Evolutionary conservation across 2,113 vertebrate genomes (phyloP), one percentile per base, ranked within the genome.

Genomic region (Reinhardtius hippoglossoides): DNA sequence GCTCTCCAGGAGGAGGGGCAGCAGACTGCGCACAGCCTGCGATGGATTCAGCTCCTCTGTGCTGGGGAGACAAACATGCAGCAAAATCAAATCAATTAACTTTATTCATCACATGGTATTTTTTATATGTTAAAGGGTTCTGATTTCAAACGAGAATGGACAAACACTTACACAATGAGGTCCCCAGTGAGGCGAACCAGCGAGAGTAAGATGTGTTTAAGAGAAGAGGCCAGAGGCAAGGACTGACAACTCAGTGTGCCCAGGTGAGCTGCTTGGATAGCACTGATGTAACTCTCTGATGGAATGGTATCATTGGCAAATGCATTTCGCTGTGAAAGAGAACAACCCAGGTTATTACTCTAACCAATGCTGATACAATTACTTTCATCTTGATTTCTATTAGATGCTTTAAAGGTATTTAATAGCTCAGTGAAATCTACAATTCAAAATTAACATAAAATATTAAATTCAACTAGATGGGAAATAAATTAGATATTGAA

Each of bases 251-350:
- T 97, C 10, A 99, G 92, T 1, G 97, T 99, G 7, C 97, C 96
- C 2, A 99, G 88, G 87, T 99, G 98, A 44, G 97, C 97, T 0
- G 97, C 97, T 92, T 99, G 98, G 57, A 99, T 97, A 0, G 97
- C 98, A 1, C 97, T 96, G 92, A 99, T 99, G 91, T 99, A 99
- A 92, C 98, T 99, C 82, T 99, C 98, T 0, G 97, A 96, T 0
- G 97, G 98, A 81, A 99, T 97, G 2, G 96, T 98, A 85, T 99
- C 98, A 3, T 99, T 99, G 20, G 98, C 97, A 80, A 99, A 99
- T 10, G 98, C 97, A 14, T 98, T 99, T 83, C 98, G 96, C 98
- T 99, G 74, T 14, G 76, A 61, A 35, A 54, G 18, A 77, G 81
- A 84, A 13, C 0, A 86, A 52, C 16, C 13, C 40, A 66, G 6